Base-by-base conservation (phyloP, 2,797 vertebrate genomes). In the Enteromius trimaculatus region DNA sequence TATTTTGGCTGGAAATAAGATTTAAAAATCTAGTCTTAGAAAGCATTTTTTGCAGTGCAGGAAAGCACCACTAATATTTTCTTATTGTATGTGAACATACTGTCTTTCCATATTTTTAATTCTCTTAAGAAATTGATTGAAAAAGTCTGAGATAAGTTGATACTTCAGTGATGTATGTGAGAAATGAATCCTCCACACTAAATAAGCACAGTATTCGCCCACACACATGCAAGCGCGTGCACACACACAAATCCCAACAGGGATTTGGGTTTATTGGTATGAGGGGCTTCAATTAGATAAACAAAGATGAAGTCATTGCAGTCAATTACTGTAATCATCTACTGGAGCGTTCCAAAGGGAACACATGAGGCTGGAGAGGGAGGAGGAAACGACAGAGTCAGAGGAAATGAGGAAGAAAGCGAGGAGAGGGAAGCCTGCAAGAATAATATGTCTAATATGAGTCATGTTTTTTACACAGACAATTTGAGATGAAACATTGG, bases 281-380 rank as follows among this genome's bases (percentile, higher is more conserved):
- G 70, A 85, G 79, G 80, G 66, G 74, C 74, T 82, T 86, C 87
- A 87, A 89, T 89, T 89, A 87, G 79, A 79, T 77, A 87, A 87
- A 86, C 79, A 83, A 86, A 85, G 84, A 81, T 87, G 80, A 86
- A 86, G 87, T 88, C 83, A 84, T 84, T 88, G 82, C 70, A 84
- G 86, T 84, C 77, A 87, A 81, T 88, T 87, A 86, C 72, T 83
- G 82, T 72, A 79, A 76, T 86, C 81, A 81, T 85, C n/a, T 47
- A 66, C 55, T 70, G 23, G 34, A 76, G 51, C 68, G 26, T 58
- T 78, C 79, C 83, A 79, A 53, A 77, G 49, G 44, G 49, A 80
- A 72, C 81, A 80, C 81, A 80, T 71, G 70, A 69, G 84, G 60
- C 26, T 31, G 26, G 74, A 81, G 55, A 68, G 29, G 13, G 84